These are phyloP conservation scores for Elaeidobius kamerunicus DNA, from an alignment of 2,888 invertebrate species.

Conservation along the genomic window DNA sequence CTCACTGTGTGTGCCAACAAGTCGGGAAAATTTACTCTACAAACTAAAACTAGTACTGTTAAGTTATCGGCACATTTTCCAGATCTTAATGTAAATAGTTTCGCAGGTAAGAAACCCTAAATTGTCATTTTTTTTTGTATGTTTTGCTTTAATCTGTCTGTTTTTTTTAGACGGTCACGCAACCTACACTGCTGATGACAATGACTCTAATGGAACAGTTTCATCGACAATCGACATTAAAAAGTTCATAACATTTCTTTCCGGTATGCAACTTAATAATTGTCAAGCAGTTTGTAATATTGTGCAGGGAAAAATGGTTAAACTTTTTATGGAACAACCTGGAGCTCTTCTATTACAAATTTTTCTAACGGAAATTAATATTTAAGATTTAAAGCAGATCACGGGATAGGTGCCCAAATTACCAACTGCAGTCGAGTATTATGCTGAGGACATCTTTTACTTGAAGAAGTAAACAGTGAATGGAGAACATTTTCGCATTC, in stretches of 20 bases:
- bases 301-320: constrained; percentile 68
- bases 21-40: constrained; percentile 67
- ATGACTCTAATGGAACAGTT: constrained; percentile 41
- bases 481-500: too few species aligned
- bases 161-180: too few species aligned
- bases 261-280: constrained; percentile 74
- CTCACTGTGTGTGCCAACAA: constrained; percentile 71
- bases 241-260: constrained; percentile 74
- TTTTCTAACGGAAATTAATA: constrained; percentile 68
- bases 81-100: constrained; percentile 63
- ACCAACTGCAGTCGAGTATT: too few species aligned
- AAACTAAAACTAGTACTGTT: constrained; percentile 77
- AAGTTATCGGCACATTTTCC: constrained; percentile 79
- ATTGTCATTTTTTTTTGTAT: too few species aligned
- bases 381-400: constrained; percentile 11
- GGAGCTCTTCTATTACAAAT: constrained; percentile 76
- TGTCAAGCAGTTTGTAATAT: constrained; percentile 74
- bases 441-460: too few species aligned
- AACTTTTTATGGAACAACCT: constrained; percentile 69
- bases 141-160: too few species aligned
- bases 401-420: too few species aligned
- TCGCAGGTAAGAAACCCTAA: constrained; percentile 56
- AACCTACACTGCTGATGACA: too few species aligned
- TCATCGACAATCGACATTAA: constrained; percentile 72
- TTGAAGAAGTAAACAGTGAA: too few species aligned